Evolutionary conservation across 2,888 invertebrate species (phyloP), one percentile per base, ranked within the genome.

Genomic region (Volucella inanis): DNA sequence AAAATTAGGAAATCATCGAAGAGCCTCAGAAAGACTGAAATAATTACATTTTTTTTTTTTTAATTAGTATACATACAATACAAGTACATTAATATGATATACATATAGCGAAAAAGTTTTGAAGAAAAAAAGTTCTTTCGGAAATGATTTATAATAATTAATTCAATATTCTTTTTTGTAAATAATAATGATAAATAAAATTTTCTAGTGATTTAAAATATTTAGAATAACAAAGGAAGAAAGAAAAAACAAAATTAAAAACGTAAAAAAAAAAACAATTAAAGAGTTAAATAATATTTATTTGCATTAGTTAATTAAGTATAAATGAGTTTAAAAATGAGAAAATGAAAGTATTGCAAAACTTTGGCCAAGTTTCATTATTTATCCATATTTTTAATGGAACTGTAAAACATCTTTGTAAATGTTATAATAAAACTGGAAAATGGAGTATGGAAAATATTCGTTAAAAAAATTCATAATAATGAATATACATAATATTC

Each of bases 1-100:
- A 61, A 72, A 65, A 68, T 75, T 54, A 76, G 47, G 55, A 65
- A 59, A 84, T 55, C 41, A 71, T 71, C 47, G 76, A 80, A 59
- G 76, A 85, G 80, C 80, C 77, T 81, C 85, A 77, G 62, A 85
- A 85, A 85, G 85, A 85, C 85, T 85, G 85, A 85, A 85, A 72
- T 85, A 85, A 75, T 80, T 84, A 84, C 54, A 74, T 78, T 78
- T 83, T 72, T 74, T 81, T 74, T 81, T 77, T 70, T 78, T 57
- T 59, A 65, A 61, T 50, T 65, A 77, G 72, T 11, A 57, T 65
- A 68, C 54, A 68, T 31, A 31, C 31, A 6, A 68, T 31, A 31
- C 31, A 6, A 31, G 31, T 31, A 6, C 31, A 6, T 31, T 6
- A 31, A 31, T 31, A 6, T 31, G 31, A 31, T 31, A 31, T 31